Evolutionary conservation across 2,797 vertebrate species (phyloP), one percentile per base, ranked within the genome.

Genomic region (Trachurus trachurus): DNA sequence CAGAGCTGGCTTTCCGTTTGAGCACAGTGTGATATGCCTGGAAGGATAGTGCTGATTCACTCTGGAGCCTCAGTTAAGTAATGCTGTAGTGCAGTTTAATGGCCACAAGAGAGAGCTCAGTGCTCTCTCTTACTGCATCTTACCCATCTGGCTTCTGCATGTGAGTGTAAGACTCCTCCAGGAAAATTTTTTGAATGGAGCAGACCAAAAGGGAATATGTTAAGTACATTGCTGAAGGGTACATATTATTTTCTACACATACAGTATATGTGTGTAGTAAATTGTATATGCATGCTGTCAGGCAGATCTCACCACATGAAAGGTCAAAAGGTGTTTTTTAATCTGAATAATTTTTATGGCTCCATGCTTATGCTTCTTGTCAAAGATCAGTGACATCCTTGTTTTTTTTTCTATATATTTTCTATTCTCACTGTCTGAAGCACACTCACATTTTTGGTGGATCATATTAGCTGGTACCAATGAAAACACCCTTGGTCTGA

Each of bases 31-130:
- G 37, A 74, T 74, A 22, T 69, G 73, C 54, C 71, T 83, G 73
- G 42, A 81, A 86, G 80, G 87, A 91, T 93, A 85, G 40, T 93
- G 91, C 90, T 93, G 93, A 94, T 94, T 94, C 92, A 94, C 92
- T 82, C 84, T 74, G 59, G 45, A 88, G 71, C 63, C 80, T 75
- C 65, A 80, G 78, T 89, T 82, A 86, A 89, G 72, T 86, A 72
- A 83, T 71, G 80, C 47, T 93, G 93, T 81, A 91, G 85, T 94
- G 77, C 68, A 75, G 76, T 65, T 80, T 61, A 86, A 74, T 78
- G 87, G 85, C 95, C 95, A 95, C 93, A 87, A 94, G 95, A 94
- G 93, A 87, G 93, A 84, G 89, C 91, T 83, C 86, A 65, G 71
- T 59, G 66, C 87, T 78, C 65, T 82, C 71, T 71, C 60, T 65